Evolutionary conservation across 2,888 invertebrate genomes (phyloP), one percentile per base, ranked within the genome.

Genomic region (Sphaeridia pumilis): DNA sequence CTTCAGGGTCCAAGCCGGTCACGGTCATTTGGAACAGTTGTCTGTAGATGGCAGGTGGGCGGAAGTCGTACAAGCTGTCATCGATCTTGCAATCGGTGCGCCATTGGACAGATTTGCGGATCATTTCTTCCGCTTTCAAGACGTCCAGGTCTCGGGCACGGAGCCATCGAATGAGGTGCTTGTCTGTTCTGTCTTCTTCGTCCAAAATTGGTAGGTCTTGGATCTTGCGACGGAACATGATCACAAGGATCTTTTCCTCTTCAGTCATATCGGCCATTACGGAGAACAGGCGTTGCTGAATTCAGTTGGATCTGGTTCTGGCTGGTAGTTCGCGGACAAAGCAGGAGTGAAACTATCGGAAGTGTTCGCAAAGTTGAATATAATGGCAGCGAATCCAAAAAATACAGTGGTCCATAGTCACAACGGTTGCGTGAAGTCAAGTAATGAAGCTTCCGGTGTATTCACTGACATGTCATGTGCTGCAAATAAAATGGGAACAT

Each of bases 81-180:
- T 60, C 56, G 2, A 55, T 54, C 12, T 43, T n/a, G 25, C 51
- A 50, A 7, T 52, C 54, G 22, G 43, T 44, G 20, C 60, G 44
- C 60, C 60, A 60, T 28, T 60, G 35, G 31, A 57, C 14, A n/a
- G 56, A 50, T 22, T 52, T 54, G 14, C 46, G 38, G 1, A 60
- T 28, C 60, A 60, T 60, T 43, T 54, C 56, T 20, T 48, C 52
- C 7, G 60, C 58, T 38, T 57, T 60, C 12, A 41, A 20, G 7
- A 58, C 28, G 45, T 60, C 55, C 35, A 60, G 14, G n/a, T 56
- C 47, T n/a, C 60, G 54, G 17, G 60, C 60, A 34, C 60, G 46
- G 2, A 60, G 54, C 60, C 60, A 60, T 22, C 58, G 42, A 21
- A 60, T 54, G 17, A 60, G 36, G 34, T 52, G 56, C n/a, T 52